phyloP scores from a whole-genome alignment of 1,140 invertebrate genomes.

The Atta colombica region DNA sequence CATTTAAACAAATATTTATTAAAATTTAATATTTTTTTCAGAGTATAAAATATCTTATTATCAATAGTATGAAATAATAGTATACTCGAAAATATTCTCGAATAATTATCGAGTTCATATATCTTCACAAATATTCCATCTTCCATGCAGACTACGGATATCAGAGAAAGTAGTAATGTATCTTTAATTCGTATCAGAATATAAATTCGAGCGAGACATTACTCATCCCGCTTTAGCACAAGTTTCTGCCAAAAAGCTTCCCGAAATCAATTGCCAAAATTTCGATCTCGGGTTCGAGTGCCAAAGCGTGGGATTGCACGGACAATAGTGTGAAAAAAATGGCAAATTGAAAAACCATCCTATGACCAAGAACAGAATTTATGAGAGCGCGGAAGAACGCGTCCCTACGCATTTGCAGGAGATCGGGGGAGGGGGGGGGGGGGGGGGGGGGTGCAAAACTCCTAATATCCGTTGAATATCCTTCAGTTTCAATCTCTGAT shows the following conservation, averaged over 20 bases:
- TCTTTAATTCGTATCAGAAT: slow-evolving; percentile 48
- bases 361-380: slow-evolving; percentile 37
- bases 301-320: slow-evolving; percentile 39
- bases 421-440: too few relatives aligned
- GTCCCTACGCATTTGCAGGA: neutral
- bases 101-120: neutral
- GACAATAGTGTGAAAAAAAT: slow-evolving; percentile 64
- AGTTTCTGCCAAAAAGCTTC: slow-evolving; percentile 19
- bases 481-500: neutral
- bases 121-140: neutral
- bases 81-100: neutral
- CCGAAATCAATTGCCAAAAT: slow-evolving; percentile 66
- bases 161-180: slow-evolving; percentile 15
- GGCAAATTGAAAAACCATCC: slow-evolving; percentile 70
- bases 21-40: too few relatives aligned
- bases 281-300: slow-evolving; percentile 42
- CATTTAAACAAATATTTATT: too few relatives aligned
- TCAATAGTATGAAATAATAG: neutral
- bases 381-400: neutral
- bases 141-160: neutral
- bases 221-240: slow-evolving; percentile 60
- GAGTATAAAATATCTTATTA: neutral
- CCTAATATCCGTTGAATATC: slow-evolving; percentile 18
- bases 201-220: slow-evolving; percentile 54
- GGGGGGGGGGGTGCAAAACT: neutral